These are phyloP conservation scores for Ctenicera cuprea DNA, from an alignment of 2,888 invertebrate genomes.

Conservation along the genomic window DNA sequence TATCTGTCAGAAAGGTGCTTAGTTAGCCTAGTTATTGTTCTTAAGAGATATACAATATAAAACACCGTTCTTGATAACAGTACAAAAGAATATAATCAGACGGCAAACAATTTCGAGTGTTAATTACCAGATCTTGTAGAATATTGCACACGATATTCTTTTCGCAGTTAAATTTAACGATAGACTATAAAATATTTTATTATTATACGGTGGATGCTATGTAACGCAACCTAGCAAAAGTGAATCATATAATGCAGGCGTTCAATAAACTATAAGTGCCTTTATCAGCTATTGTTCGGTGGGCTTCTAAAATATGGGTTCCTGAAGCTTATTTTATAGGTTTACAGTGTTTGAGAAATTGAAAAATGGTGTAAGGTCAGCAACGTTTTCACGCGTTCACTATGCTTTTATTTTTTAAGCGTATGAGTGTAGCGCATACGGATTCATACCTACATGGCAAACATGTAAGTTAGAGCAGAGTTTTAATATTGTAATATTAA, in stretches of 20 bases:
- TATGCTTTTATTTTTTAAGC: too few species aligned
- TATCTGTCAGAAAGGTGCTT: neutral
- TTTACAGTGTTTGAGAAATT: constrained; percentile 13
- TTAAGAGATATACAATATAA: neutral
- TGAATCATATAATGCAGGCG: constrained; percentile 4
- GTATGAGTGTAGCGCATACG: too few species aligned
- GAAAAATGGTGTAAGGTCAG: constrained; percentile 24
- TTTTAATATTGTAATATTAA: too few species aligned
- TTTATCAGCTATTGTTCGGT: constrained; percentile 7
- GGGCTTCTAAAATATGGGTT: constrained; percentile 20
- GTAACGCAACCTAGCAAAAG: neutral
- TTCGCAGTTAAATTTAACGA: neutral
- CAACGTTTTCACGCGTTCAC: neutral
- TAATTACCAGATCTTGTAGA: too few species aligned
- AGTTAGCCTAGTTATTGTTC: neutral
- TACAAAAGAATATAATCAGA: neutral
- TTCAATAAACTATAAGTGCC: constrained; percentile 23
- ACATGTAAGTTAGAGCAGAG: too few species aligned
- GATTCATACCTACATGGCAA: too few species aligned
- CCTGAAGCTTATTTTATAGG: constrained; percentile 10
- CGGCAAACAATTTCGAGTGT: too few species aligned
- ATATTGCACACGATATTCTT: too few species aligned
- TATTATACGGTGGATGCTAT: neutral
- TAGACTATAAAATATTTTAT: constrained; percentile 1
- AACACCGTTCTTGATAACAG: neutral